Percentiles rank a stretch among this genome's conserved stretches.
phyloP scores from a whole-genome alignment of 2,797 vertebrate genomes.

The Anabas testudineus region DNA sequence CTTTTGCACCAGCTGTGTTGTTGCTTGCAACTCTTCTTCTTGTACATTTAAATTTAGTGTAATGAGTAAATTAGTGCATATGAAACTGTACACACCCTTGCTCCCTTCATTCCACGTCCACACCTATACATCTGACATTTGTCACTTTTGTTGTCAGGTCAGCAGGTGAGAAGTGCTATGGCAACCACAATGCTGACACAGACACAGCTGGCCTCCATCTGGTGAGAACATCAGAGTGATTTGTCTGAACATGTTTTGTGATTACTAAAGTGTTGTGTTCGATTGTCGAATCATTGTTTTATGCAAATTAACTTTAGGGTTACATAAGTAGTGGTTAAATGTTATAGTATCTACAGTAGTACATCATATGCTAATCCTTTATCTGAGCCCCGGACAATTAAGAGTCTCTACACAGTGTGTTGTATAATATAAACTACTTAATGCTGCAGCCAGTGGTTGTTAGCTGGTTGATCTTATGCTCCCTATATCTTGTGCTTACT shows the following conservation, averaged over 20 bases:
- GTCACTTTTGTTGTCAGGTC: slow-evolving; percentile 83
- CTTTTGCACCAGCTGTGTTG: neutral
- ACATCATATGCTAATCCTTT: no score
- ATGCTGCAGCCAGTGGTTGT: no score
- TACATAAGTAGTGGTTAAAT: no score
- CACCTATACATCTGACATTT: slow-evolving; percentile 19
- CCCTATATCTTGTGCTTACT: no score
- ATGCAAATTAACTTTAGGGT: no score
- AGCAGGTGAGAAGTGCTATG: slow-evolving; percentile 94
- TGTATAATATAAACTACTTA: no score
- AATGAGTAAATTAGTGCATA: neutral
- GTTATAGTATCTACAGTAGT: no score
- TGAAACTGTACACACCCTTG: neutral
- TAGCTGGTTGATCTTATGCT: no score
- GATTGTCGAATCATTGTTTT: neutral
- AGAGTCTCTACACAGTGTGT: no score
- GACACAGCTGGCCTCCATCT: slow-evolving; percentile 97
- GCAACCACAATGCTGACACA: slow-evolving; percentile 94
- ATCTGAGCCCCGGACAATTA: no score
- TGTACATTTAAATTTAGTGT: neutral
- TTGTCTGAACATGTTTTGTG: slow-evolving; percentile 9
- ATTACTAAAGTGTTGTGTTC: neutral
- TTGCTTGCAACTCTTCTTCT: neutral
- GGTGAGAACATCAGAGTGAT: slow-evolving; percentile 84
- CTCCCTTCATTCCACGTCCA: neutral